Base-by-base conservation (phyloP, 2,113 vertebrate genomes). In the Onychostoma macrolepis region DNA sequence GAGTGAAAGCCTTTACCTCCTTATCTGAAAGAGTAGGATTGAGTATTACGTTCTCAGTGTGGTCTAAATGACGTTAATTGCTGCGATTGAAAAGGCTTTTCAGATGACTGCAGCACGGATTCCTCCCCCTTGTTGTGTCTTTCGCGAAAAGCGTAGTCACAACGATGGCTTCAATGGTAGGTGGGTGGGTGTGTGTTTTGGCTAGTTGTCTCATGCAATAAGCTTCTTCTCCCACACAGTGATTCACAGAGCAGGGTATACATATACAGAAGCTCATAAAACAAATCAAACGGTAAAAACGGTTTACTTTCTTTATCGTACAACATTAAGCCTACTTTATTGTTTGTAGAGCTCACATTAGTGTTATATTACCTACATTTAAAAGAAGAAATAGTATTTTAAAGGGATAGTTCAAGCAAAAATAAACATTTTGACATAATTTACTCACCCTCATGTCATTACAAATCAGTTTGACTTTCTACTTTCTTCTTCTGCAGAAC, bases 151-250 rank as follows among this genome's bases (percentile, higher is more conserved):
- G 45, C 26, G 1, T 48, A 83, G 63, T 45, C 10, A 45, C 36
- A 72, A 28, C 21, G 79, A 74, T 80, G 83, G 50, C 48, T 75
- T 65, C 67, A 28, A 36, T 38, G 38, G 21, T 21, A 77, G 86
- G 21, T 48, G 58, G 50, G 85, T 80, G 84, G 83, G 61, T 80
- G 36, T 41, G 50, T 91, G 89, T 89, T 90, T 89, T 87, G 88
- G 85, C 88, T 88, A 80, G 71, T 58, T 76, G 71, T 80, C 80
- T 89, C 48, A 78, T 86, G 17, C 86, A 78, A 89, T 91, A 89
- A 87, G 41, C 82, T 78, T 83, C 67, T 74, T 26, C 82, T 87
- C 89, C 87, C 88, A 89, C 85, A 86, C 84, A 89, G 33, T 63
- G 63, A 45, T 75, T 75, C 26, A 83, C 24, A 53, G 33, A 72